Percentiles rank a stretch among this genome's conserved stretches.
Conservation (phyloP, 1,140 invertebrate genomes). For the Paramacrobiotus metropolitanus region DNA sequence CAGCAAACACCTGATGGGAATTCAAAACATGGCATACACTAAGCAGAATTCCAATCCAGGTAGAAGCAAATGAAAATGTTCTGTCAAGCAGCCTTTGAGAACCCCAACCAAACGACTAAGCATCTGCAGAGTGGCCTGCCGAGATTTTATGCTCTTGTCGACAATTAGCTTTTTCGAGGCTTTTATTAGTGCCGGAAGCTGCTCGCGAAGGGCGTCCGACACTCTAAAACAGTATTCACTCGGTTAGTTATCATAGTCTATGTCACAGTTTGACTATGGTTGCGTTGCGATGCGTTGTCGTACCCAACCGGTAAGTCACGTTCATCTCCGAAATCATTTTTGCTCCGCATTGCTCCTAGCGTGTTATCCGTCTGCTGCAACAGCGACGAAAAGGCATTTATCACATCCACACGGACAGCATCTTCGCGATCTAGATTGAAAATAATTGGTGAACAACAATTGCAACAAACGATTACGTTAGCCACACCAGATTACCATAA, state of each 20-base stretch:
- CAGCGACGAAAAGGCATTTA: conserved; percentile 82
- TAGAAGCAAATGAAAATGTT: conserved; percentile 58
- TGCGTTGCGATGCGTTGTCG: no score
- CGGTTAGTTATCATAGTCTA: conserved; percentile 4
- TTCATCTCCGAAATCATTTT: background rate
- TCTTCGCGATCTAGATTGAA: conserved; percentile 65
- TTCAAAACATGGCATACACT: conserved; percentile 26
- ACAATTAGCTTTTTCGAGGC: conserved; percentile 69
- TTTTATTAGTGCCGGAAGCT: conserved; percentile 52
- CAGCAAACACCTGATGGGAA: background rate
- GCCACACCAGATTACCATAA: conserved; percentile 37
- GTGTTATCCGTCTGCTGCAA: conserved; percentile 23
- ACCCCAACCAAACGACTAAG: conserved; percentile 70
- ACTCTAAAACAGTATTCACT: conserved; percentile 9
- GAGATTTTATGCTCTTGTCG: conserved; percentile 74
- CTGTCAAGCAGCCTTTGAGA: conserved; percentile 58
- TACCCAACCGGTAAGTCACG: background rate
- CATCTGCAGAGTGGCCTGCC: conserved; percentile 70
- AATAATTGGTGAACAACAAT: conserved; percentile 9
- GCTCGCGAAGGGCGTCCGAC: conserved; percentile 19
- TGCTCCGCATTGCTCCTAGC: background rate
- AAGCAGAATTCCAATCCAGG: conserved; percentile 74
- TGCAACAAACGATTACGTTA: background rate
- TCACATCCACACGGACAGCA: conserved; percentile 93
- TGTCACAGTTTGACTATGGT: no score